Evolutionary conservation across 1,140 invertebrate genomes (phyloP), one percentile per base, ranked within the genome.

Genomic region (Drosophila burlai): DNA sequence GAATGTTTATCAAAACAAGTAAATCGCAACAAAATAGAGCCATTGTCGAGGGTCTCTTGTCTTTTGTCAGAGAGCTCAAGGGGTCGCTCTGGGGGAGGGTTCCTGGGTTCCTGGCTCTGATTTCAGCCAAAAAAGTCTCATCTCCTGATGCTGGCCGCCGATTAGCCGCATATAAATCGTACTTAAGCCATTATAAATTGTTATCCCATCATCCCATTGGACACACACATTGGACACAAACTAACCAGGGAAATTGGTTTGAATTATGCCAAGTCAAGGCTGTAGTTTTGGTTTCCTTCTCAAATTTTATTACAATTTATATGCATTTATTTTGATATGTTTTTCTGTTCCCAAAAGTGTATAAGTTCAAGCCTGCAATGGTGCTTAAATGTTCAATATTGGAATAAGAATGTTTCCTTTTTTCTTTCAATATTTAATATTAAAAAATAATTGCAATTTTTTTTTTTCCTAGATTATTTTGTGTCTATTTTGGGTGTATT

Each of bases 21-120:
- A 87, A 87, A 87, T 87, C 84, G 77, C 84, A 87, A 89, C 83
- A 87, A 87, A 87, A 89, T 89, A 89, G 84, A 87, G 84, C 84
- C 84, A 87, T 87, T 89, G 84, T 89, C 76, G 76, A 80, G 82
- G 67, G 45, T 46, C 7, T 18, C 1, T 29, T 7, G 31, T 31
- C 31, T 31, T 8, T 31, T 1, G 31, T 15, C 4, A 21, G 21
- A n/a, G 62, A n/a, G 24, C 47, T 49, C 46, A 31, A 29, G 5
- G 49, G 10, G 42, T 47, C 43, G 42, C 21, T 57, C n/a, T 15
- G 8, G 8, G 74, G 62, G 47, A 60, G 72, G 57, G 10, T 61
- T 74, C 38, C 45, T 11, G n/a, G 9, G 1, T 1, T 6, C 46
- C 26, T 21, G 24, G 26, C 26, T 50, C 49, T 38, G 21, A 15